phyloP scores from a whole-genome alignment of 2,797 vertebrate genomes.

The Melanotaenia maccullochi region DNA sequence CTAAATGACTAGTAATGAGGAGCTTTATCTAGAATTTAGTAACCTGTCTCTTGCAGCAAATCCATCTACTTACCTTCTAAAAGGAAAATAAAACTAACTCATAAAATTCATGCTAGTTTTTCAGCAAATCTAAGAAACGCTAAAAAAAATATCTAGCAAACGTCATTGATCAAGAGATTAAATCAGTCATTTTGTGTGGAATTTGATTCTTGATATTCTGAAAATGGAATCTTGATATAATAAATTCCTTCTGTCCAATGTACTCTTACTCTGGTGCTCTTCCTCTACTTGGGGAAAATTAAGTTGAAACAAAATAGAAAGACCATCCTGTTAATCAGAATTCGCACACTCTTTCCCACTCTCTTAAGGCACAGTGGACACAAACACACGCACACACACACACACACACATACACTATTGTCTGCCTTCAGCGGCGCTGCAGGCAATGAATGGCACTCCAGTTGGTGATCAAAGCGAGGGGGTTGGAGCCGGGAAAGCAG shows the following conservation, averaged over 20 bases:
- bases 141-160: slow-evolving; percentile 14
- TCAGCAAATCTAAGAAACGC: no score
- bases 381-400: slow-evolving; percentile 19
- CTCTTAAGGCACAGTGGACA: slow-evolving; percentile 8
- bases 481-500: slow-evolving; percentile 62
- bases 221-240: slow-evolving; percentile 62
- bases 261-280: neutral
- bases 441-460: slow-evolving; percentile 80
- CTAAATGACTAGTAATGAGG: slow-evolving; percentile 34
- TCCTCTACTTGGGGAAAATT: slow-evolving; percentile 16
- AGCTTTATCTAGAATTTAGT: slow-evolving; percentile 21
- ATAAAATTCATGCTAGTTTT: slow-evolving; percentile 3
- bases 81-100: slow-evolving; percentile 37
- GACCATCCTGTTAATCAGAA: slow-evolving; percentile 41
- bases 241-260: slow-evolving; percentile 22
- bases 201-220: slow-evolving; percentile 56
- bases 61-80: slow-evolving; percentile 12
- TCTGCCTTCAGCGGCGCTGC: slow-evolving; percentile 64
- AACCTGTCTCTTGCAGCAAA: slow-evolving; percentile 37
- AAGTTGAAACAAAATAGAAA: slow-evolving; percentile 39
- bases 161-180: slow-evolving; percentile 39
- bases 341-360: neutral
- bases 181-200: slow-evolving; percentile 56
- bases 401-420: slow-evolving; percentile 14
- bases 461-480: slow-evolving; percentile 80